Conservation (phyloP, 2,797 vertebrate genomes). For the Acanthiza pusilla region DNA sequence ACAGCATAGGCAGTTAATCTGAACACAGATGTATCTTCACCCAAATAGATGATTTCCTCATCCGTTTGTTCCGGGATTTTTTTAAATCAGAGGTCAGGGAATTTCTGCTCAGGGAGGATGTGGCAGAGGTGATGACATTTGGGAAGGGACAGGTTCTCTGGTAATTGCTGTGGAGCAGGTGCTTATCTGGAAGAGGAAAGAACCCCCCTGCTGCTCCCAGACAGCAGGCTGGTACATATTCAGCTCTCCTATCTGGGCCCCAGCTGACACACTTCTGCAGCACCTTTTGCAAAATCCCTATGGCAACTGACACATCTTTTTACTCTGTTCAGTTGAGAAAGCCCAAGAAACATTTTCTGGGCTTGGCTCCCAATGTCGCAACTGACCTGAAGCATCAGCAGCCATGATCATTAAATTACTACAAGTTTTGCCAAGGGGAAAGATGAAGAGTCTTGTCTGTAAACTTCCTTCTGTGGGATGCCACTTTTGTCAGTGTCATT, state of each 20-base stretch:
- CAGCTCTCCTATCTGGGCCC: not conserved
- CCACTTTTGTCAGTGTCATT: not conserved
- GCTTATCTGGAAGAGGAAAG: not conserved
- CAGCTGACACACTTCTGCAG: not conserved
- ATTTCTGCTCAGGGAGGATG: not conserved
- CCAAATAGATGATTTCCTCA: not conserved
- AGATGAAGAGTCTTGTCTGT: not conserved
- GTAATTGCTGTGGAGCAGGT: not conserved
- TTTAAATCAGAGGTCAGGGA: not conserved
- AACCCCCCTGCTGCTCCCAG: not conserved
- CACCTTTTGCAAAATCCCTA: not conserved
- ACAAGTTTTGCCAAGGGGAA: not conserved
- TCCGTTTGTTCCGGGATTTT: not conserved
- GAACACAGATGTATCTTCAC: not conserved
- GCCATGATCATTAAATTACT: not conserved
- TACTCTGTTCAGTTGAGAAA: not conserved
- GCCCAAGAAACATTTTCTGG: not conserved
- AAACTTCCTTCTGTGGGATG: not conserved
- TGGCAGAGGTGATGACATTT: not conserved
- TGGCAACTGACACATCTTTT: not conserved
- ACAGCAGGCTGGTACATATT: not conserved
- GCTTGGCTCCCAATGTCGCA: not conserved
- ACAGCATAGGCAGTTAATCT: not conserved
- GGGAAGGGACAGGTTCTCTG: not conserved
- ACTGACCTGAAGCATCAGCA: not conserved